Conservation (phyloP, 2,113 vertebrate genomes). For the Climacteris rufus region DNA sequence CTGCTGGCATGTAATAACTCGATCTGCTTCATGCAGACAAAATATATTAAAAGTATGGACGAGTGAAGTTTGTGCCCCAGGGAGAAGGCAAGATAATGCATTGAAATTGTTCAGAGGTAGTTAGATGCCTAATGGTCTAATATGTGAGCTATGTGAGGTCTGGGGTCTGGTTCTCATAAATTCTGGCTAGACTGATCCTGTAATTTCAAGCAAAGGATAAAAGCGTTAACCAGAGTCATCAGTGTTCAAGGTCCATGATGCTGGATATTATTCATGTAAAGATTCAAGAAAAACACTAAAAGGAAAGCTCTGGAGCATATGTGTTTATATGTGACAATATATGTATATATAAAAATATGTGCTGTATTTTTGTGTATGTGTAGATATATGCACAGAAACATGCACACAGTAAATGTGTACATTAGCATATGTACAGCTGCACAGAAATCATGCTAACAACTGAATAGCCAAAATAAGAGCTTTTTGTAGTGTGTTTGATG, state of each 20-base stretch:
- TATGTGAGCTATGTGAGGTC: slow-evolving; percentile 86
- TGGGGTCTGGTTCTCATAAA: slow-evolving; percentile 86
- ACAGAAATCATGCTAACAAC: background rate
- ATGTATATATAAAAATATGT: background rate
- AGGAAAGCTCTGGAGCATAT: slow-evolving; percentile 39
- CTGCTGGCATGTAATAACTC: slow-evolving; percentile 79
- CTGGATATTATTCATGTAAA: slow-evolving; percentile 76
- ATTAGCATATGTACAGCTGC: background rate
- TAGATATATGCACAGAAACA: background rate
- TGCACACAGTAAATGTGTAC: background rate
- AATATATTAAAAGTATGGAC: slow-evolving; percentile 88
- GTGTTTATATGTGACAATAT: slow-evolving; percentile 3
- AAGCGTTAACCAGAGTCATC: slow-evolving; percentile 80
- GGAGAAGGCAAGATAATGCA: slow-evolving; percentile 85
- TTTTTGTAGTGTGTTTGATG: background rate
- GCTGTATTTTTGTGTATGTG: background rate
- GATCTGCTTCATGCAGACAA: slow-evolving; percentile 84
- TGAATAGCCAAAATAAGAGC: background rate
- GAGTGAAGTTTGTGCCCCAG: slow-evolving; percentile 84
- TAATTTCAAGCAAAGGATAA: slow-evolving; percentile 85
- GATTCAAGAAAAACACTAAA: slow-evolving; percentile 71
- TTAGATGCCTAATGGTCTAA: slow-evolving; percentile 89
- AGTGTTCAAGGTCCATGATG: slow-evolving; percentile 78
- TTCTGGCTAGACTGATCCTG: slow-evolving; percentile 87
- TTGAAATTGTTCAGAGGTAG: slow-evolving; percentile 87